Conservation (phyloP, 2,113 vertebrate genomes). For the Lasiurus cinereus region DNA sequence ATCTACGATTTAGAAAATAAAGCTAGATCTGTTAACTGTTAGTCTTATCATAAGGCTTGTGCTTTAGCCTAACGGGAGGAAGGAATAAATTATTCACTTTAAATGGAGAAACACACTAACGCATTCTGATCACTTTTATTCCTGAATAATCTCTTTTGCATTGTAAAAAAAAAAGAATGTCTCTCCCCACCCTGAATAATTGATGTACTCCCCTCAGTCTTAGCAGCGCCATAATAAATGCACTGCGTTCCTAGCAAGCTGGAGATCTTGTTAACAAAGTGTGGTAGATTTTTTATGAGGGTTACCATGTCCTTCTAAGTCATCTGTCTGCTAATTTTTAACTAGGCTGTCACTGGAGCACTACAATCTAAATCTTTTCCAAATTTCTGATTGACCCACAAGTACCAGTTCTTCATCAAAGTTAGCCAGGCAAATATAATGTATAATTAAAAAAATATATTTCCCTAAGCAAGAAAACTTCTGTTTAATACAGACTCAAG, state of each 20-base stretch:
- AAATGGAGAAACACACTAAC: slow-evolving; percentile 71
- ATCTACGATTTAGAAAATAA: slow-evolving; percentile 17
- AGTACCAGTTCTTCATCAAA: background rate
- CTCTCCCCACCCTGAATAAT: slow-evolving; percentile 69
- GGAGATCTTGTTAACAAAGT: slow-evolving; percentile 52
- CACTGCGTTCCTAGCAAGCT: slow-evolving; percentile 50
- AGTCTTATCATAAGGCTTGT: slow-evolving; percentile 45
- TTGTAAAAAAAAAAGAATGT: slow-evolving; percentile 63
- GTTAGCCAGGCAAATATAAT: slow-evolving; percentile 9
- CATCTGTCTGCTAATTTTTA: slow-evolving; percentile 62
- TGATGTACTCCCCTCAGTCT: slow-evolving; percentile 62
- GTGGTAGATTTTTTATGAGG: slow-evolving; percentile 54
- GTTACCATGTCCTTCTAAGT: slow-evolving; percentile 54
- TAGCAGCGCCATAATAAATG: slow-evolving; percentile 64
- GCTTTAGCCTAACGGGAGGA: slow-evolving; percentile 36
- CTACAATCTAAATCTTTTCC: background rate
- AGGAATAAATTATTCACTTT: slow-evolving; percentile 72
- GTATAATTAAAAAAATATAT: background rate
- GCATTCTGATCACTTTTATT: slow-evolving; percentile 71
- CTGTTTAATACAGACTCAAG: background rate
- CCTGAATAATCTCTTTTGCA: slow-evolving; percentile 72
- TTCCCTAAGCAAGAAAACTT: background rate
- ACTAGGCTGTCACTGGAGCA: slow-evolving; percentile 35
- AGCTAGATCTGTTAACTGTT: background rate
- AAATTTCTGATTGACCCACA: slow-evolving; percentile 6